phyloP scores from a whole-genome alignment of 2,797 vertebrate genomes.

The Spinus pinus region DNA sequence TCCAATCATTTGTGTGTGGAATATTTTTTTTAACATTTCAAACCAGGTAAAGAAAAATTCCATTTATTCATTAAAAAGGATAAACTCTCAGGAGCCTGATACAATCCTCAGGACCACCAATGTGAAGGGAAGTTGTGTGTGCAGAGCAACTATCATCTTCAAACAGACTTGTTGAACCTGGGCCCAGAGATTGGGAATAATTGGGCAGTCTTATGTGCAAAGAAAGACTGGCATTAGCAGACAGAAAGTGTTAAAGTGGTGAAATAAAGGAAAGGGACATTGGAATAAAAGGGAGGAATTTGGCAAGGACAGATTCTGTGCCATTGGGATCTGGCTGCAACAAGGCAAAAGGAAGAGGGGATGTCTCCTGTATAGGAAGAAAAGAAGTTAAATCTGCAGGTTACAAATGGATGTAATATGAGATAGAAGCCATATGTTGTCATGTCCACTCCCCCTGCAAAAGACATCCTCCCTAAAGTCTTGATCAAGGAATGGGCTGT shows the following conservation, averaged over 20 bases:
- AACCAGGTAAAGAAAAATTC: not conserved
- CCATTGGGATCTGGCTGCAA: not conserved
- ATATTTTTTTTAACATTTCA: not conserved
- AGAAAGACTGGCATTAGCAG: not conserved
- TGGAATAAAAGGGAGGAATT: not conserved
- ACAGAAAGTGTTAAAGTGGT: not conserved
- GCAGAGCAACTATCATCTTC: not conserved
- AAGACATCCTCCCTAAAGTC: conserved; percentile 5
- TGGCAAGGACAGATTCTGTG: not conserved
- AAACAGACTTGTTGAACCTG: not conserved
- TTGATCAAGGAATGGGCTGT: not conserved
- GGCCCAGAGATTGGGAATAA: conserved; percentile 14
- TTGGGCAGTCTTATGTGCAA: not conserved
- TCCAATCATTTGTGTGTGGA: not conserved
- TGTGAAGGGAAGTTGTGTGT: not conserved
- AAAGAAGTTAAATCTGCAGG: not conserved
- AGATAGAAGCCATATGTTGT: not conserved
- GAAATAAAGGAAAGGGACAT: not conserved
- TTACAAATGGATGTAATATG: not conserved
- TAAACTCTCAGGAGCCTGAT: not conserved
- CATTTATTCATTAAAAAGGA: not conserved
- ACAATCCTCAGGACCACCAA: not conserved
- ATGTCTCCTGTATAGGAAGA: not conserved
- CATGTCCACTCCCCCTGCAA: not conserved
- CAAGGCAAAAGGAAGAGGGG: fast-evolving